These are phyloP conservation scores for Odobenus rosmarus DNA, from an alignment of 2,113 vertebrate genomes.

Conservation along the genomic window DNA sequence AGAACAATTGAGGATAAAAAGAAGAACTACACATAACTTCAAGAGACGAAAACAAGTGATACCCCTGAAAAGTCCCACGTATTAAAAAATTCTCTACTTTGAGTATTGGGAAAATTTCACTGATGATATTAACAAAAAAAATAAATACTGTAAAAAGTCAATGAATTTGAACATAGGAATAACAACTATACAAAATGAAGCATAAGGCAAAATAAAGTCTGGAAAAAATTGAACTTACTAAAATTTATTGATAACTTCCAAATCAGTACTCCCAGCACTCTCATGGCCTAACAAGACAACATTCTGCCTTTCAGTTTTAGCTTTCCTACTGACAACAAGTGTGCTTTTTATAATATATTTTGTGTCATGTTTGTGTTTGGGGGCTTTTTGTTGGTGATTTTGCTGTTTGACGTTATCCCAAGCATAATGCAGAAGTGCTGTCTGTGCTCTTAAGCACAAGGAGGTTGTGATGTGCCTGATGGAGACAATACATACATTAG, in stretches of 20 bases:
- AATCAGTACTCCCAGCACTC: background rate
- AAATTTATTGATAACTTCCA: background rate
- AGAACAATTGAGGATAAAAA: background rate
- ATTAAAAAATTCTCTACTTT: background rate
- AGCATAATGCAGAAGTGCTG: background rate
- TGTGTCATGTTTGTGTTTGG: background rate
- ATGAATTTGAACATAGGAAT: background rate
- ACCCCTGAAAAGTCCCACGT: background rate
- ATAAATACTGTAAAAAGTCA: background rate
- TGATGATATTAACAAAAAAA: background rate
- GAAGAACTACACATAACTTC: background rate
- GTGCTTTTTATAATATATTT: background rate
- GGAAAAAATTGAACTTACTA: background rate
- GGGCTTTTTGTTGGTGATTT: background rate
- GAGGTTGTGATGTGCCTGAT: background rate
- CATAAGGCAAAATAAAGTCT: background rate
- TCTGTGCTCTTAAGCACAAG: too few species aligned
- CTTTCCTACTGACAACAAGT: background rate
- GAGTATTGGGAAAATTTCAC: background rate
- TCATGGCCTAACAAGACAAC: fast-evolving
- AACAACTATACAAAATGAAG: background rate
- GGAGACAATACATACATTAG: background rate
- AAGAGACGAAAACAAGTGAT: background rate
- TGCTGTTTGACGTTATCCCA: background rate
- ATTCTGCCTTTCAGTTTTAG: background rate